Conservation (phyloP, 2,888 invertebrate species). For the Coelopa pilipes region DNA sequence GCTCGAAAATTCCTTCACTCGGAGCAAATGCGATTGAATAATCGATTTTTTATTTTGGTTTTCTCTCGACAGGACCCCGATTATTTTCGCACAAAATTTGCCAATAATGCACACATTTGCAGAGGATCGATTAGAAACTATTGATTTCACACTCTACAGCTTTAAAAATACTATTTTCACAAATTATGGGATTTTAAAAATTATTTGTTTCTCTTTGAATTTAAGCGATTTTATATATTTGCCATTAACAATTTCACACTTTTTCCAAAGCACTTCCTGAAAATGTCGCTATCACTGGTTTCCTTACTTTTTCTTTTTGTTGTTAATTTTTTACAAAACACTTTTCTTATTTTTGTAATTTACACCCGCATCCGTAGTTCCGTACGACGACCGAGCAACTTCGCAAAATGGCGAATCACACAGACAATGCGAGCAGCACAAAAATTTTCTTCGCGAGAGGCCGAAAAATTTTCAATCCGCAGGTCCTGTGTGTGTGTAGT, state of each 20-base stretch:
- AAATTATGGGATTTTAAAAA: too few species aligned
- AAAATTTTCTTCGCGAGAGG: background rate
- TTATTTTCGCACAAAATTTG: background rate
- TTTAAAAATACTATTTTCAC: too few species aligned
- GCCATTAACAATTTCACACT: background rate
- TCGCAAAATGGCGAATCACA: constrained; percentile 52
- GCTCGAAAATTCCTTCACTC: constrained; percentile 7
- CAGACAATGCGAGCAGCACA: constrained; percentile 12
- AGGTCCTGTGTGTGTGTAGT: too few species aligned
- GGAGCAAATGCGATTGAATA: constrained; percentile 39
- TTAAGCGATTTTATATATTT: background rate
- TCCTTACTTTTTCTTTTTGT: constrained; percentile 25
- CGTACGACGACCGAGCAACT: constrained; percentile 48
- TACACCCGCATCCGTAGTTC: constrained; percentile 46
- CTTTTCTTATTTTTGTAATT: constrained; percentile 35
- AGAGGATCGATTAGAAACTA: too few species aligned
- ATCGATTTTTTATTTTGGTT: constrained; percentile 41
- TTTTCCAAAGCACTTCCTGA: background rate
- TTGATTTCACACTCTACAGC: too few species aligned
- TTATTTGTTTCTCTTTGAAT: background rate
- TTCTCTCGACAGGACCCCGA: background rate
- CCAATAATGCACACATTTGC: too few species aligned
- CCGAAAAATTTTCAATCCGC: constrained; percentile 1
- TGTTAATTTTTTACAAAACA: constrained; percentile 36
- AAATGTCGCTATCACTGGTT: background rate